Base-by-base conservation (phyloP, 2,113 vertebrate species). In the Ramphastos sulfuratus region DNA sequence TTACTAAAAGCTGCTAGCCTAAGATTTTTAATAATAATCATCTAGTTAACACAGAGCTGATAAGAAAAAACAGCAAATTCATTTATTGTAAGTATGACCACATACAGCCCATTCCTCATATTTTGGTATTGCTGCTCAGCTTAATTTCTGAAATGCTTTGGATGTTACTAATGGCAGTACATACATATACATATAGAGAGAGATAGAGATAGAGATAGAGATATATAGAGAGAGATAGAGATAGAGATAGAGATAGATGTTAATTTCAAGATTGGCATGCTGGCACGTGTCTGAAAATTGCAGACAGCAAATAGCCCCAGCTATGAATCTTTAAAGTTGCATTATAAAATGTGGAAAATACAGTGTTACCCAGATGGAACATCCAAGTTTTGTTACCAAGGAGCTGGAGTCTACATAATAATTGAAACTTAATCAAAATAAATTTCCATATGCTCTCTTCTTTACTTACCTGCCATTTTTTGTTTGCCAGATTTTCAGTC, bases 1-100 rank as follows among this genome's bases (percentile, higher is more conserved):
- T 89, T 78, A 74, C 44, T 67, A 80, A 87, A 95, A 92, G 69
- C 63, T 90, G 56, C 59, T 72, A 90, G 58, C 5, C 46, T 81
- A 79, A 58, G 64, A n/a, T 67, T 67, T 75, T 80, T 15, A 48
- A 67, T 69, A 74, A 92, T 89, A 89, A 37, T 11, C 4, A n/a
- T 28, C 46, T 59, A 37, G 8, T 54, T 75, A 92, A 64, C 31
- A 77, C 12, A 64, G 4, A 75, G 31, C 28, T 61, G 67, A 78
- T 87, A 4, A 90, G 27, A 85, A 82, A 82, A 91, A 86, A 28
- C 50, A 79, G 10, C 28, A 77, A 93, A 90, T 88, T 44, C 1
- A 58, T 46, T 87, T 79, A 55, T 44, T 64, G 0, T 39, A 85
- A 61, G 21, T 23, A 23, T 61, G 50, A 56, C 33, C 21, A 28